phyloP scores from a whole-genome alignment of 2,797 vertebrate genomes.

The Carapus acus region DNA sequence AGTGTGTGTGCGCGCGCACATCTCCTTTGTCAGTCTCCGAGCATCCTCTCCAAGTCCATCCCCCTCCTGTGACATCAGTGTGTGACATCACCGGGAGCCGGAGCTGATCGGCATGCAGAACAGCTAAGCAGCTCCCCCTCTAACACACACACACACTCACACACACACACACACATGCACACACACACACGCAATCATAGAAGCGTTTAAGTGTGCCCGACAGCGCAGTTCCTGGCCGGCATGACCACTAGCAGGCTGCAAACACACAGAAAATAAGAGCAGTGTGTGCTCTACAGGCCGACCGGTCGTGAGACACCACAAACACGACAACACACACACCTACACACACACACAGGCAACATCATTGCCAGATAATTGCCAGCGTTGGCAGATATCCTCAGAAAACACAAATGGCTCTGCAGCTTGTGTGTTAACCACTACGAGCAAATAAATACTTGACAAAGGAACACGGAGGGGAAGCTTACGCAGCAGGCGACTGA shows the following conservation, averaged over 20 bases:
- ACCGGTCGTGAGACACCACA: slow-evolving; percentile 9
- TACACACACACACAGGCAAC: slow-evolving; percentile 1
- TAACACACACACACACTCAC: slow-evolving; percentile 32
- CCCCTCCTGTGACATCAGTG: slow-evolving; percentile 58
- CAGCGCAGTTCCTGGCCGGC: slow-evolving; percentile 48
- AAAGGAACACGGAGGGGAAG: not conserved
- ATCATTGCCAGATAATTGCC: not conserved
- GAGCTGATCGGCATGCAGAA: slow-evolving; percentile 71
- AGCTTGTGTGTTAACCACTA: not conserved
- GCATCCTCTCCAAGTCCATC: slow-evolving; percentile 24
- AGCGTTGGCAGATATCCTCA: not conserved
- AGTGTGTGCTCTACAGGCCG: slow-evolving; percentile 6
- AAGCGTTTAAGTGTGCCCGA: slow-evolving; percentile 66
- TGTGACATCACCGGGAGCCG: slow-evolving; percentile 67
- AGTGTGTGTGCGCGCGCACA: slow-evolving; percentile 13
- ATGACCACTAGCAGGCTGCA: slow-evolving; percentile 60
- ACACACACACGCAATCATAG: too few species aligned
- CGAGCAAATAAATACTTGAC: slow-evolving; percentile 9
- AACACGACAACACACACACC: not conserved
- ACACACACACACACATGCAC: slow-evolving; percentile 16
- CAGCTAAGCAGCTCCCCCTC: slow-evolving; percentile 49
- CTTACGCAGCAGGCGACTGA: not conserved
- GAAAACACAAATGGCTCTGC: not conserved
- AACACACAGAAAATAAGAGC: slow-evolving; percentile 36
- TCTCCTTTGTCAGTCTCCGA: slow-evolving; percentile 51